These are phyloP conservation scores for Eospalax fontanierii DNA, from an alignment of 2,797 vertebrate species.

Conservation along the genomic window DNA sequence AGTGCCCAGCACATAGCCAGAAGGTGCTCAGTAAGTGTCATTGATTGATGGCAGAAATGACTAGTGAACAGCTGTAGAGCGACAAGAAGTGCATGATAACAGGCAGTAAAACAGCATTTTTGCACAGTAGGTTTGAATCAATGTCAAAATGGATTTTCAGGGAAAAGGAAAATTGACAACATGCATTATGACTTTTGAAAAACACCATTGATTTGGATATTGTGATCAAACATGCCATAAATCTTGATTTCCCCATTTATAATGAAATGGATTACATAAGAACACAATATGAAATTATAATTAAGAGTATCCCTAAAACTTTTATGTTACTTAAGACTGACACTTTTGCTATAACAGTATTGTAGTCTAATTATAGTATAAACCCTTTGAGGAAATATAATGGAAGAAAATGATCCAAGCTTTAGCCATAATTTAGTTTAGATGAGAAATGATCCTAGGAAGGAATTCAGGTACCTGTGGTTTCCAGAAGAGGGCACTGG, in stretches of 20 bases:
- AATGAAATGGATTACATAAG: constrained; percentile 41
- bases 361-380: neutral
- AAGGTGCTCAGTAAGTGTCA: neutral
- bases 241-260: neutral
- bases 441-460: constrained; percentile 11
- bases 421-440: neutral
- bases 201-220: constrained; percentile 22
- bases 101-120: constrained; percentile 52
- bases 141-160: constrained; percentile 73
- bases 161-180: constrained; percentile 70
- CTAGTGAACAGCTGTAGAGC: neutral
- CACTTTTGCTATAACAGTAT: constrained; percentile 37
- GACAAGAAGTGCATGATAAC: constrained; percentile 29
- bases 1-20: neutral
- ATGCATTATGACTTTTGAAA: constrained; percentile 55
- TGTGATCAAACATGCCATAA: constrained; percentile 67
- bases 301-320: constrained; percentile 49
- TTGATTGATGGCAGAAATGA: constrained; percentile 57
- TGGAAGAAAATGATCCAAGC: neutral
- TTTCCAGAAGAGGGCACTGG: neutral
- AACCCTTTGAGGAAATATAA: neutral
- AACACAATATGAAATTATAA: constrained; percentile 66
- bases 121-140: constrained; percentile 58
- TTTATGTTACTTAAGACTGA: constrained; percentile 12
- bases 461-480: neutral